Evolutionary conservation across 2,888 invertebrate species (phyloP).

Genomic region (Resseliella maxima): DNA sequence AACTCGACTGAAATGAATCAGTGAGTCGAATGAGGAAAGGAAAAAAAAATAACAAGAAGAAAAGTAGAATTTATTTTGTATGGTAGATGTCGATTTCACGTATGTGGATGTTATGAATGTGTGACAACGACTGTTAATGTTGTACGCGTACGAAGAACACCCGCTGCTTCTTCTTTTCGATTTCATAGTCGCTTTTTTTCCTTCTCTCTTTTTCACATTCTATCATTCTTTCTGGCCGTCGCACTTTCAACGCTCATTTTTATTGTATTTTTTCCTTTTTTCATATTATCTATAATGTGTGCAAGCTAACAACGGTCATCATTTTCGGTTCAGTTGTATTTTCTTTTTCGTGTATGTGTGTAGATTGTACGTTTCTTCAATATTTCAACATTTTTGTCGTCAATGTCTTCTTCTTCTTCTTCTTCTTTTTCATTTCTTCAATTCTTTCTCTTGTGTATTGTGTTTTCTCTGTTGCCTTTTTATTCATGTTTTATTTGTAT

Average conservation of each 20-base stretch:
- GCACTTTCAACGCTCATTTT: background rate
- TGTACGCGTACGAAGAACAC: conserved; percentile 46
- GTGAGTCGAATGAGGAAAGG: background rate
- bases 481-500: background rate
- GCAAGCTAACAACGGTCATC: conserved; percentile 40
- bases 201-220: background rate
- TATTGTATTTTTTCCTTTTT: too few relatives aligned
- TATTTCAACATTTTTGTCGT: background rate
- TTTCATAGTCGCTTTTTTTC: conserved; percentile 36
- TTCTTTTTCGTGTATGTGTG: background rate
- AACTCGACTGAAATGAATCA: background rate
- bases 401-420: background rate
- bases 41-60: background rate
- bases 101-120: conserved; percentile 54
- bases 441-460: background rate
- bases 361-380: background rate
- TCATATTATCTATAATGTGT: conserved; percentile 18
- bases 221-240: background rate
- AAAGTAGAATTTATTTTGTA: conserved; percentile 30
- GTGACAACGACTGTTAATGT: conserved; percentile 53
- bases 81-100: conserved; percentile 35
- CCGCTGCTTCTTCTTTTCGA: conserved; percentile 55
- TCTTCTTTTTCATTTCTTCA: background rate
- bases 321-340: background rate
- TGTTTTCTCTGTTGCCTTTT: background rate